A percentile compares a stretch with the other conserved stretches of the same genome.
These are phyloP conservation scores for Drosophila hydei DNA, from an alignment of 1,140 invertebrate genomes.

Conservation along the genomic window DNA sequence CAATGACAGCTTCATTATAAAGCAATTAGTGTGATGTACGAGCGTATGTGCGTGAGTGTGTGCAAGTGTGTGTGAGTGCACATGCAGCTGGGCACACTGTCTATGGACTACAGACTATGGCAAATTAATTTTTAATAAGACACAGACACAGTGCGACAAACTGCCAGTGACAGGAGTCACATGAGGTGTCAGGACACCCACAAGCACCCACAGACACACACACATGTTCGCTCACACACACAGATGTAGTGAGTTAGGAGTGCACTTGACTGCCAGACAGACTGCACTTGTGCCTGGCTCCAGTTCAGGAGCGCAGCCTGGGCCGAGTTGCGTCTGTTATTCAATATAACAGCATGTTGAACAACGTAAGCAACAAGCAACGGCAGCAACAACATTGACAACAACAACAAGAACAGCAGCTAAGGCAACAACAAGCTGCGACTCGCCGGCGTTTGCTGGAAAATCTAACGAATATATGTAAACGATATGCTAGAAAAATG, in stretches of 20 bases:
- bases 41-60: slow-evolving; percentile 22
- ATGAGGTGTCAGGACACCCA: slow-evolving; percentile 40
- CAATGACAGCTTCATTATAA: slow-evolving; percentile 81
- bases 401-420: slow-evolving; percentile 6
- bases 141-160: slow-evolving; percentile 50
- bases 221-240: not conserved
- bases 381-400: slow-evolving; percentile 44
- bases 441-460: slow-evolving; percentile 46
- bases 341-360: slow-evolving; percentile 79
- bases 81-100: slow-evolving; percentile 32
- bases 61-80: not conserved
- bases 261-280: slow-evolving; percentile 35
- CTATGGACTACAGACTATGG: slow-evolving; percentile 13
- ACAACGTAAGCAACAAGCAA: slow-evolving; percentile 69
- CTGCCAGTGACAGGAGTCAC: slow-evolving; percentile 76
- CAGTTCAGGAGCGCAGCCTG: slow-evolving; percentile 37
- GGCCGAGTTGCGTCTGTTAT: slow-evolving; percentile 66
- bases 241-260: not conserved
- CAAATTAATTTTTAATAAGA: slow-evolving; percentile 78
- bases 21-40: slow-evolving; percentile 67
- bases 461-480: slow-evolving; percentile 81
- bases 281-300: slow-evolving; percentile 40
- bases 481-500: slow-evolving; percentile 84
- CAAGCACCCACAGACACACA: slow-evolving; percentile 31
- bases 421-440: slow-evolving; percentile 15